Base-by-base conservation (phyloP, 2,888 invertebrate species). In the Danaus chrysippus region DNA sequence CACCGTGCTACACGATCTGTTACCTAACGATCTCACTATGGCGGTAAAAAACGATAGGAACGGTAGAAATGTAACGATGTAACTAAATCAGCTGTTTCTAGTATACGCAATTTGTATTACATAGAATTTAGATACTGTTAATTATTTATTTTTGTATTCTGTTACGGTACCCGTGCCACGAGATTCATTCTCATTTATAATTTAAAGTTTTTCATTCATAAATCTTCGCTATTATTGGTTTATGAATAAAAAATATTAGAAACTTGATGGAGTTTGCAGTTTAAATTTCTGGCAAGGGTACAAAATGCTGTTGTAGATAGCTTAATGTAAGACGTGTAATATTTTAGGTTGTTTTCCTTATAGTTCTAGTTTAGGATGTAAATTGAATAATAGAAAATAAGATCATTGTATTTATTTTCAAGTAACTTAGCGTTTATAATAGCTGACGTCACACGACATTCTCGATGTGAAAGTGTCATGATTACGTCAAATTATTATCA, bases 21-120 rank as follows among this genome's bases (percentile, higher is more conserved):
- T 91, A 43, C 91, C 91, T 0, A 91, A 91, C 68, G 91, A 91
- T 77, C 79, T 91, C 58, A 91, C 91, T 71, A 76, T 91, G 67
- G 81, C 82, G 17, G 70, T 77, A n/a, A 89, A 87, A 65, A 83
- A 83, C 60, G 81, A 85, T 59, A 78, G 71, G 71, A 58, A 76
- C 17, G 78, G 73, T 71, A 83, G 83, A 59, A 82, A 83, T 68
- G 71, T 84, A 64, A 73, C 81, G 12, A 82, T 86, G 73, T 84
- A 81, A 80, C 54, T 55, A 62, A 49, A 56, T 46, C 44, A 41
- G 42, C 46, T 64, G 58, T 63, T 66, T 59, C 63, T 59, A 59
- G 44, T 64, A 68, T 6, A 34, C 6, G 46, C 15, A n/a, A 13
- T 49, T 10, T 49, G 41, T 60, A 62, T 62, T 56, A 59, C 53